Percentiles rank a stretch among this genome's conserved stretches.
phyloP scores from a whole-genome alignment of 2,113 vertebrate species.

The Arenaria interpres region DNA sequence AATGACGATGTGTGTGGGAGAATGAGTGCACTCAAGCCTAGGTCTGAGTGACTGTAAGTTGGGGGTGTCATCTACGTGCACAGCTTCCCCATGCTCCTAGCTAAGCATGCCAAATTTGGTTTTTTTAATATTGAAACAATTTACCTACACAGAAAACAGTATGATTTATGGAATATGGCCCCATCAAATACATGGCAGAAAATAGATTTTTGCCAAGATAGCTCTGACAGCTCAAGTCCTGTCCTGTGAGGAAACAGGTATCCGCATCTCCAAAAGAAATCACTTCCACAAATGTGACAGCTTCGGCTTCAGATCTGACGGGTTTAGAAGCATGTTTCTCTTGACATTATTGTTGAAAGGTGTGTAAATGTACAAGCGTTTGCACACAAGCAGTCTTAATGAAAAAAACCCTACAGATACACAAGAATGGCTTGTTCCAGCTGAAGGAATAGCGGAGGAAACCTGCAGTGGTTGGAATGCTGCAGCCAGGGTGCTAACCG shows the following conservation, averaged over 20 bases:
- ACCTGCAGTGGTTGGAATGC: neutral
- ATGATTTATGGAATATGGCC: neutral
- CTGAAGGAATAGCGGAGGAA: neutral
- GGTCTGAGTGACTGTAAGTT: neutral
- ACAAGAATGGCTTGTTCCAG: neutral
- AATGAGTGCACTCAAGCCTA: accelerated
- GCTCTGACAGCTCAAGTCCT: neutral
- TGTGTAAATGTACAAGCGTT: neutral
- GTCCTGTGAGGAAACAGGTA: neutral
- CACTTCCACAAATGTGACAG: neutral
- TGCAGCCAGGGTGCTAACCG: neutral
- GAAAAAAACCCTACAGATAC: neutral
- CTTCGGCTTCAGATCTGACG: neutral
- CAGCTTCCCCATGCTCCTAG: neutral
- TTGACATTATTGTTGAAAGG: neutral
- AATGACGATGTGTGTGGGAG: accelerated
- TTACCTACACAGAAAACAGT: neutral
- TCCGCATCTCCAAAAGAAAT: neutral
- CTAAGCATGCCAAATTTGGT: neutral
- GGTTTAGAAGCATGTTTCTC: neutral
- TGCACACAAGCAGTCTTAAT: neutral
- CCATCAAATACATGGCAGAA: neutral
- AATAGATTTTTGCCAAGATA: neutral
- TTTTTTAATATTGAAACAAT: neutral
- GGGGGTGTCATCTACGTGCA: neutral